Base-by-base conservation (phyloP, 2,888 invertebrate genomes). In the Diaprepes abbreviatus region DNA sequence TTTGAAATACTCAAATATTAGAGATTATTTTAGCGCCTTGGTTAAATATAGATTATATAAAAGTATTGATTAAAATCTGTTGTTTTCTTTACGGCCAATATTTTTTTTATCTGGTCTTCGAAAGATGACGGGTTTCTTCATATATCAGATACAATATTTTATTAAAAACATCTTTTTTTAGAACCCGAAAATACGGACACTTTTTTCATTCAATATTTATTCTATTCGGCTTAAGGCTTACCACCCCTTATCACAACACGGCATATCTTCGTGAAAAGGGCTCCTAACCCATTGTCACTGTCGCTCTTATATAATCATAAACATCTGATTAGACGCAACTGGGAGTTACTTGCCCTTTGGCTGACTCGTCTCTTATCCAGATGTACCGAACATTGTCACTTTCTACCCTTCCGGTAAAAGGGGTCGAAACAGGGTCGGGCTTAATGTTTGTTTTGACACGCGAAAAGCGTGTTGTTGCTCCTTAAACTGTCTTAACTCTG, bases 381-480 rank as follows among this genome's bases (percentile, higher is more conserved):
- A 82, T 81, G 81, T 79, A 80, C 80, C 79, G 80, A 81, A 81
- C 81, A 79, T 81, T 79, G 81, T 81, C 81, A 79, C 80, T 79
- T 80, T 79, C 80, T 80, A 79, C 79, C 80, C 80, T 78, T 79
- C 77, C 65, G 35, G 59, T 43, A 45, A 59, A 65, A 59, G 70
- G 65, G 70, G 59, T 65, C 45, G 59, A 31, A 33, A 50, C 69
- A 64, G 64, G 64, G 64, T 64, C 59, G 70, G 59, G 38, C 45
- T 60, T 36, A 50, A 55, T 65, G 70, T 70, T 70, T 70, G 55
- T 65, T 70, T 59, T 70, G 65, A 58, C 65, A 68, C 63, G 31
- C 35, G 33, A 16, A 40, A 33, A 43, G 36, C 57, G 16, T 65
- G 63, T 50, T 45, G 36, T 54, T 45, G 52, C 52, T 59, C 43